A percentile compares a stretch with the other conserved stretches of the same genome.
phyloP scores from a whole-genome alignment of 2,888 invertebrate species.

The Zygaena filipendulae region DNA sequence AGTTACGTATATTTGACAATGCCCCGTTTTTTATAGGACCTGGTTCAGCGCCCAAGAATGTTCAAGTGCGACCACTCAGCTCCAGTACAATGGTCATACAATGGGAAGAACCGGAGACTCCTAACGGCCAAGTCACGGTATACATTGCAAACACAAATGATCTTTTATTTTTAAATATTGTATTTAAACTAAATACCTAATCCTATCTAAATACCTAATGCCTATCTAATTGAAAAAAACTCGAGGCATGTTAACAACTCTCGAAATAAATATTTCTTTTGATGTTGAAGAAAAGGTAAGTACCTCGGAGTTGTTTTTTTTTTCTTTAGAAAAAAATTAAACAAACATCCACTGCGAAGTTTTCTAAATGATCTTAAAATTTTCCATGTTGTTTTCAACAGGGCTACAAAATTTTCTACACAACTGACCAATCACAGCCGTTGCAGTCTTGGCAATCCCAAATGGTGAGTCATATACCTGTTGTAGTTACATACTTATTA shows the following conservation, averaged over 20 bases:
- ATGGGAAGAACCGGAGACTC: slow-evolving; percentile 98
- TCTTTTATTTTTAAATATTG: slow-evolving; percentile 35
- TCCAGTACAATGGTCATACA: slow-evolving; percentile 97
- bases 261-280: too few species aligned
- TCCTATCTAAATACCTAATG: slow-evolving; percentile 3
- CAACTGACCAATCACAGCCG: slow-evolving; percentile 86
- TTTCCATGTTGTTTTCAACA: too few species aligned
- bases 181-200: slow-evolving; percentile 4
- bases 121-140: slow-evolving; percentile 97
- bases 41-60: slow-evolving; percentile 93
- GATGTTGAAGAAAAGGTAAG: too few species aligned
- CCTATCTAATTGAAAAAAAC: too few species aligned
- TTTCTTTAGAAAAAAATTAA: too few species aligned
- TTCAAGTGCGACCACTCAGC: slow-evolving; percentile 93
- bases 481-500: too few species aligned
- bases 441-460: slow-evolving; percentile 94
- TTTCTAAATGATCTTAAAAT: too few species aligned
- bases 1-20: too few species aligned
- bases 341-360: too few species aligned
- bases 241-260: too few species aligned
- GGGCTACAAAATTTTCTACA: slow-evolving; percentile 98
- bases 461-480: slow-evolving; percentile 77
- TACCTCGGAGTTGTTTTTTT: too few species aligned
- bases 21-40: slow-evolving; percentile 86
- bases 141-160: too few species aligned